These are phyloP conservation scores for Catocala sponsa DNA, from an alignment of 2,888 invertebrate genomes.

Conservation along the genomic window DNA sequence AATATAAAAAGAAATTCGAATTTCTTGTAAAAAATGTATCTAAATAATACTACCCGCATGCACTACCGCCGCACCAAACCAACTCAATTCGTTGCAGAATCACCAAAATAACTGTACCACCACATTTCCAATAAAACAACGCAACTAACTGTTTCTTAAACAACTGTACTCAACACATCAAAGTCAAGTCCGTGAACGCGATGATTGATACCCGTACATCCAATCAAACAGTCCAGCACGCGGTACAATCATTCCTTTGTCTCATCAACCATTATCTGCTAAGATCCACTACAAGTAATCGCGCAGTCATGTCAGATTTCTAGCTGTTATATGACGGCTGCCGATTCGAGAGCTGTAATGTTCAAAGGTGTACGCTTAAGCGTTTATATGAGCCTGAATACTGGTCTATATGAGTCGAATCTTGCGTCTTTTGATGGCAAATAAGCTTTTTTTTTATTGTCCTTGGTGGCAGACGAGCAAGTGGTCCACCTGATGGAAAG, in stretches of 20 bases:
- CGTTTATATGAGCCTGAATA: not conserved
- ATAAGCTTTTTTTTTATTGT: too few species aligned
- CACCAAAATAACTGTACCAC: too few species aligned
- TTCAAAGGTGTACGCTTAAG: constrained; percentile 32
- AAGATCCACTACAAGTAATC: constrained; percentile 57
- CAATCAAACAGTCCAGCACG: constrained; percentile 11
- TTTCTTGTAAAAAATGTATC: too few species aligned
- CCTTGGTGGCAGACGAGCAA: too few species aligned
- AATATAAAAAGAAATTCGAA: too few species aligned
- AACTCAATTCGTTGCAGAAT: too few species aligned
- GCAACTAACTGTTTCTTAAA: not conserved
- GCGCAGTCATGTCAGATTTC: constrained; percentile 68
- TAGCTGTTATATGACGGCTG: constrained; percentile 66
- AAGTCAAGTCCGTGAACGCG: not conserved
- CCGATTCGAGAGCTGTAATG: constrained; percentile 57
- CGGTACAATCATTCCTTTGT: constrained; percentile 45
- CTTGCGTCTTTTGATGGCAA: too few species aligned
- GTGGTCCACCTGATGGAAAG: too few species aligned
- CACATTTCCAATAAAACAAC: not conserved
- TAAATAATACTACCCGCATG: too few species aligned
- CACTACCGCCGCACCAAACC: too few species aligned
- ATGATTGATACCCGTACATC: not conserved
- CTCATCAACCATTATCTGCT: constrained; percentile 49
- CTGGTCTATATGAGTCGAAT: too few species aligned
- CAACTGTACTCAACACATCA: not conserved